Evolutionary conservation across 1,140 invertebrate species (phyloP), one percentile per base, ranked within the genome.

Genomic region (Pseudachorutes palmiensis): DNA sequence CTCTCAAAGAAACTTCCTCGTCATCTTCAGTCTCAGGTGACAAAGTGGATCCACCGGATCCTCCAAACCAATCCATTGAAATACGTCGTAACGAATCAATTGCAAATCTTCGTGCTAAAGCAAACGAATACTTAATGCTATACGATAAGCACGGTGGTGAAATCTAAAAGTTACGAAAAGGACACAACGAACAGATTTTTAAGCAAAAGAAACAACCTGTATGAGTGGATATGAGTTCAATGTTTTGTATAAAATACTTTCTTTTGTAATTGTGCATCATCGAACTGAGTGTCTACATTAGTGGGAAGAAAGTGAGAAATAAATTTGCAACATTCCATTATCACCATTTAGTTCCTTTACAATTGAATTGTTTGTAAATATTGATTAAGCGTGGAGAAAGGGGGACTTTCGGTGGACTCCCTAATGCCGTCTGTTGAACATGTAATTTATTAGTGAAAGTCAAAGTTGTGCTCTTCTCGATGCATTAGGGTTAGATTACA

Each of bases 51-150:
- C 24, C 51, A 55, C 9, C 9, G 24, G 51, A 14, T 12, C 51
- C 51, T 19, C 12, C 24, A 3, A 14, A 55, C 51, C 51, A 55
- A 19, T 55, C 51, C 51, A 55, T 55, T 55, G 51, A 55, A 22
- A 12, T 55, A 9, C 51, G 51, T 5, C 51, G 51, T 14, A 55
- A 55, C 24, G 51, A 55, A 55, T 55, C 51, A 14, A 55, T 55
- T 55, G 51, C 51, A 16, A 55, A 55, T 55, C 51, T 55, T 22
- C 51, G 51, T 55, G 51, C 51, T 55, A 55, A 55, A 24, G 51
- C 51, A 16, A 55, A 55, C 51, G 51, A 55, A 55, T 55, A 55
- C 24, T 24, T 55, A 12, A 12, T 55, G 12, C 24, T 55, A 55
- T 55, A 55, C 51, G 51, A 55, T 16, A 55, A 24, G 24, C 12